Evolutionary conservation across 2,113 vertebrate species (phyloP), one percentile per base, ranked within the genome.

Genomic region (Odontophorus gujanensis): DNA sequence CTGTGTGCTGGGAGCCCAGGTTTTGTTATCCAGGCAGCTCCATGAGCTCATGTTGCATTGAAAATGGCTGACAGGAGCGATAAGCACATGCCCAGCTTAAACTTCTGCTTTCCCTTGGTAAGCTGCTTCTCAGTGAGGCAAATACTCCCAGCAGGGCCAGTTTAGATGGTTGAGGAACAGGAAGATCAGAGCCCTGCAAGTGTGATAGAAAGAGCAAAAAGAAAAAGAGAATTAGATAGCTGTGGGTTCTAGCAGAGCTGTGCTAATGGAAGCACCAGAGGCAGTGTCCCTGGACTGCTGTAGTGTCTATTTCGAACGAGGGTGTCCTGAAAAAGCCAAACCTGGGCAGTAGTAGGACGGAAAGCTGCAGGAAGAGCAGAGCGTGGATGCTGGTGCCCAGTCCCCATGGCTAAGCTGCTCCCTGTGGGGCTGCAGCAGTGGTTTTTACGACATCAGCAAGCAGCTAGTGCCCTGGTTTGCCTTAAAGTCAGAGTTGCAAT

Each of bases 11-110:
- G 55, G 43, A 88, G 75, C 15, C 11, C 85, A 78, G 61, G 32
- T 40, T 59, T 6, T 15, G 34, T 83, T 90, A 83, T 18, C 45
- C 61, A n/a, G 76, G 55, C 79, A 78, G 68, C 53, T 91, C 66
- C 68, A 47, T 86, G 17, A 69, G 32, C 58, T 65, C 1, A 0
- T 0, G 4, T 40, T 72, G 36, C 1, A 4, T 42, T 55, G 30
- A 58, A 91, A 89, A 68, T 62, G 58, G 48, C 81, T 92, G 81
- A 58, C 40, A 80, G 85, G 25, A 73, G 16, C 0, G 1, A 16
- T 73, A 74, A 67, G 30, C 58, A 58, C 74, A 32, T 68, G 16
- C 74, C 50, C 81, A 62, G 40, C 62, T 89, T 69, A 91, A 87
- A 85, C 19, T 36, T 86, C 62, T 11, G 6, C 45, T 93, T 77